Conservation (phyloP, 37 sponge, comb jelly and placozoan species). For the Bolinopsis microptera region DNA sequence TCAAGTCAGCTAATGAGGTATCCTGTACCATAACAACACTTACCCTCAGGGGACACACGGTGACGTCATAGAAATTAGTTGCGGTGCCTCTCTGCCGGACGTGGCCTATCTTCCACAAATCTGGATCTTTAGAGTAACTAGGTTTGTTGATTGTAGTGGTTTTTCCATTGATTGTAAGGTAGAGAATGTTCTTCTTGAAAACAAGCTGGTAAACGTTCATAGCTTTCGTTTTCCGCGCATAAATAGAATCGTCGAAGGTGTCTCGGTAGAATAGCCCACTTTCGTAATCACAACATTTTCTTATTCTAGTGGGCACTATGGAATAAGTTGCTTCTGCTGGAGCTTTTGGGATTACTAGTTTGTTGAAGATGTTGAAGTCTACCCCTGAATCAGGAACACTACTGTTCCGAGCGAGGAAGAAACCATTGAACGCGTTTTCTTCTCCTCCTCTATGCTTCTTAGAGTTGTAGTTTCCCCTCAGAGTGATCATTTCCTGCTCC, state of each 20-base stretch:
- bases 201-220: background rate
- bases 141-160: background rate
- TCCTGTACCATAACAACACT: background rate
- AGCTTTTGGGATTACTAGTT: background rate
- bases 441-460: background rate
- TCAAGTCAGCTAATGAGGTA: background rate
- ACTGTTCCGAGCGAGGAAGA: background rate
- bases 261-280: background rate
- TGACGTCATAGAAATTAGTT: background rate
- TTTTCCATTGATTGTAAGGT: background rate
- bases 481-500: background rate
- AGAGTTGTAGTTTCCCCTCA: background rate
- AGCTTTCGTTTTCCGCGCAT: background rate
- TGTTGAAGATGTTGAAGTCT: background rate
- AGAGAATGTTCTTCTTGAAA: background rate
- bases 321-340: background rate
- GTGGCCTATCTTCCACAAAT: background rate
- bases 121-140: background rate
- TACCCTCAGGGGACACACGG: background rate
- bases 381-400: background rate
- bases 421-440: background rate
- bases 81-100: background rate
- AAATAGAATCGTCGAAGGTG: background rate
- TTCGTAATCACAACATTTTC: background rate
- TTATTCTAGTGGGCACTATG: background rate